Evolutionary conservation across 2,113 vertebrate genomes (phyloP), one percentile per base, ranked within the genome.

Genomic region (Castor canadensis): DNA sequence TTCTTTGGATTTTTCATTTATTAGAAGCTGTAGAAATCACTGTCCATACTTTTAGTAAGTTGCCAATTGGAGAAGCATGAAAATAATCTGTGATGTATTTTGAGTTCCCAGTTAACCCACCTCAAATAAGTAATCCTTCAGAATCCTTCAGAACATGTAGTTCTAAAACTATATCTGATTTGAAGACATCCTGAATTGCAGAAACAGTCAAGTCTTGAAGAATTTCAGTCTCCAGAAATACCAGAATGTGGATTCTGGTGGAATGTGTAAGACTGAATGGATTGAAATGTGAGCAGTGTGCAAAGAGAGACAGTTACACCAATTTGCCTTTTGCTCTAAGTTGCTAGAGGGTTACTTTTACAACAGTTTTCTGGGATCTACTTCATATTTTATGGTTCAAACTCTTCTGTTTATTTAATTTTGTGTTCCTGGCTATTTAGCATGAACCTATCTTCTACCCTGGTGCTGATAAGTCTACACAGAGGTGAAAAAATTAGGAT

Each of bases 221-320:
- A 43, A 16, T 26, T 9, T 60, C 16, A 17, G 30, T 72, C 15
- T 72, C 7, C 10, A 58, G 30, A 76, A 92, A 64, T 24, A 76
- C 26, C 38, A 77, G 54, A 12, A 26, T 43, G 10, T 43, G 35
- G 7, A 58, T 15, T 72, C 56, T 12, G 2, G 35, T 58, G 3
- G 52, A n/a, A 5, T 30, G 16, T 15, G 6, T 16, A 71, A 38
- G 10, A 30, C 0, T 11, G 9, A 19, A 11, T 26, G n/a, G 20
- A 11, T 32, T 22, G 40, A 77, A 32, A 22, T 13, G 13, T 22
- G 11, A 58, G 8, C 10, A 75, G 16, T 11, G 38, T 22, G 2
- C 16, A 24, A 66, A 79, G 38, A 64, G 11, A 43, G 8, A 0
- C 1, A 19, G 1, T 26, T 24, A n/a, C 11, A 2, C 11, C 10